These are phyloP conservation scores for Argyra leucocephala DNA, from an alignment of 2,888 invertebrate genomes.

Conservation along the genomic window DNA sequence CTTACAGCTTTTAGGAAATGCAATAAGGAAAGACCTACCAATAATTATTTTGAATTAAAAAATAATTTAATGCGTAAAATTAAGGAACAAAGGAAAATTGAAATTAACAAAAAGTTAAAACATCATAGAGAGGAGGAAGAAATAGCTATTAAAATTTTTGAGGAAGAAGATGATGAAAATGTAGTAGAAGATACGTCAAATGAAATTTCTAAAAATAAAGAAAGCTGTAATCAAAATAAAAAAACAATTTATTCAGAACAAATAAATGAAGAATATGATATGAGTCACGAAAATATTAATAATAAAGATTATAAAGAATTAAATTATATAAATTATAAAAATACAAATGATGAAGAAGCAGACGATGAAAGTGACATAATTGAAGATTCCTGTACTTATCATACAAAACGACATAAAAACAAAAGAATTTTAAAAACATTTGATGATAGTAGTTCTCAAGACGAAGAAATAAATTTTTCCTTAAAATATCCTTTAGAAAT, in stretches of 20 bases:
- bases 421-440: slow-evolving; percentile 41
- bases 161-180: slow-evolving; percentile 37
- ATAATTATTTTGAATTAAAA: slow-evolving; percentile 59
- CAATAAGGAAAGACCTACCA: slow-evolving; percentile 53
- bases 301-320: slow-evolving; percentile 23
- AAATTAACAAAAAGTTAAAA: slow-evolving; percentile 50
- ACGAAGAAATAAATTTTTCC: slow-evolving; percentile 22
- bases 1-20: slow-evolving; percentile 24
- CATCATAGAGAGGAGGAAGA: slow-evolving; percentile 40
- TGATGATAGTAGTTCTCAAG: slow-evolving; percentile 38
- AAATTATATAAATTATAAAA: slow-evolving; percentile 25
- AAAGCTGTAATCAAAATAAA: slow-evolving; percentile 30
- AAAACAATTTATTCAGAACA: slow-evolving; percentile 47
- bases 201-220: background rate
- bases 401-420: slow-evolving; percentile 24
- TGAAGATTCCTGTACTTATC: slow-evolving; percentile 25
- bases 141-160: slow-evolving; percentile 35
- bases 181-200: slow-evolving; percentile 5
- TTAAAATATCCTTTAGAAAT: background rate
- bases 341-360: slow-evolving; percentile 32
- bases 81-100: slow-evolving; percentile 56
- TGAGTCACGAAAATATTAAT: slow-evolving; percentile 18
- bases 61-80: slow-evolving; percentile 63
- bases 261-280: too few species aligned
- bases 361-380: slow-evolving; percentile 28